phyloP scores from a whole-genome alignment of 2,888 invertebrate genomes.

The Trichopria drosophilae region DNA sequence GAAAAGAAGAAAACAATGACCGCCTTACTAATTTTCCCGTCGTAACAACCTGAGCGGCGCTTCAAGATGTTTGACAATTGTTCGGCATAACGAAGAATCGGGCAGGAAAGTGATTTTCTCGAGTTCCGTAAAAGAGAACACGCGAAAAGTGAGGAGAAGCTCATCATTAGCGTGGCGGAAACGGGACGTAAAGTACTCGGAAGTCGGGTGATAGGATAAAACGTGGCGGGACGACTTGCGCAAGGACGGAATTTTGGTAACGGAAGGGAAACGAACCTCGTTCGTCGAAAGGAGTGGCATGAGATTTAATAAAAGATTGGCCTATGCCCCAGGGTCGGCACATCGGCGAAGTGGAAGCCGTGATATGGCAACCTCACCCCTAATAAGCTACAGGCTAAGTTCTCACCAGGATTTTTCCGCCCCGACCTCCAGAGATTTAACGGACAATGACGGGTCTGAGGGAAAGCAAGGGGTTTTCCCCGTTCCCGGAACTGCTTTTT shows the following conservation, averaged over 20 bases:
- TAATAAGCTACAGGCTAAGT: slow-evolving; percentile 23
- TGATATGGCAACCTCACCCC: slow-evolving; percentile 11
- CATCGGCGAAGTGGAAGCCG: too few relatives aligned
- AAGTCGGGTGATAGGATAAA: slow-evolving; percentile 46
- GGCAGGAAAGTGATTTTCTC: slow-evolving; percentile 23
- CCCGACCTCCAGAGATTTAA: too few relatives aligned
- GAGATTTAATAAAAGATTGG: slow-evolving; percentile 50
- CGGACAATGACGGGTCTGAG: too few relatives aligned
- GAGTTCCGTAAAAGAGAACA: slow-evolving; percentile 21
- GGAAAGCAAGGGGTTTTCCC: too few relatives aligned
- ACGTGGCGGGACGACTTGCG: slow-evolving; percentile 19
- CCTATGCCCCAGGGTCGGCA: slow-evolving; percentile 33
- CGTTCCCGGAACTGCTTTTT: too few relatives aligned
- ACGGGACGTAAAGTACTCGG: slow-evolving; percentile 46
- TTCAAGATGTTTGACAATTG: too few relatives aligned
- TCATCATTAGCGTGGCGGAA: slow-evolving; percentile 50
- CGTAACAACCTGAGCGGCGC: too few relatives aligned
- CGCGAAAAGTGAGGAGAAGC: slow-evolving; percentile 39
- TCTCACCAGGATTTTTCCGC: slow-evolving; percentile 10
- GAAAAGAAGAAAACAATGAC: too few relatives aligned
- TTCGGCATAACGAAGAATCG: too few relatives aligned
- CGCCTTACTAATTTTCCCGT: too few relatives aligned
- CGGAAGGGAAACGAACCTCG: slow-evolving; percentile 10
- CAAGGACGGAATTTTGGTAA: slow-evolving; percentile 16
- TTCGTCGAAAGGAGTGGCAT: slow-evolving; percentile 30